Percentiles rank a stretch among this genome's conserved stretches.
Evolutionary conservation across 2,888 invertebrate genomes (phyloP).

Genomic region (Pandemis corylana): DNA sequence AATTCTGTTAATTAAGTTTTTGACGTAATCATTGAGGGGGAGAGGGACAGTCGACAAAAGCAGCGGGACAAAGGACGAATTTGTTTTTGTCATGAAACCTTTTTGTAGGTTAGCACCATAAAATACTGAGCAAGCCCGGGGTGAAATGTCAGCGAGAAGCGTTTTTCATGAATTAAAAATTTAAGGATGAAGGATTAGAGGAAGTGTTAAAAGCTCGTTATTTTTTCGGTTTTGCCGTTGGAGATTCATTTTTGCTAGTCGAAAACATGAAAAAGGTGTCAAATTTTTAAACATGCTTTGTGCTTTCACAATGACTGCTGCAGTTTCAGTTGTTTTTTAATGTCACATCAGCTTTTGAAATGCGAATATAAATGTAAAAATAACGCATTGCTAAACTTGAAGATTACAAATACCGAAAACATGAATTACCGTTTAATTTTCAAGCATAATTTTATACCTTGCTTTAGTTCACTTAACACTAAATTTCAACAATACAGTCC

Average conservation of each 20-base stretch:
- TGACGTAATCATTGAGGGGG: constrained; percentile 27
- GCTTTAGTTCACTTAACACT: not conserved
- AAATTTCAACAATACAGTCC: not conserved
- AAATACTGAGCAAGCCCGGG: constrained; percentile 19
- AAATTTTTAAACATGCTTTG: not conserved
- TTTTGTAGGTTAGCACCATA: constrained; percentile 31
- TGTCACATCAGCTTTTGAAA: not conserved
- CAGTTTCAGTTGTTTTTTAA: not conserved
- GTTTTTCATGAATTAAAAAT: constrained; percentile 24
- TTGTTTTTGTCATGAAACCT: constrained; percentile 40
- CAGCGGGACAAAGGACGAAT: constrained; percentile 32
- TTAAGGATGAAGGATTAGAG: constrained; percentile 16
- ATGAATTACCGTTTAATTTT: not conserved
- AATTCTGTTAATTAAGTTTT: constrained; percentile 39
- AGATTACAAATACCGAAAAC: not conserved
- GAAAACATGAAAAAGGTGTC: not conserved
- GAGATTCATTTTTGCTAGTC: not conserved
- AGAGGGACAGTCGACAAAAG: constrained; percentile 26
- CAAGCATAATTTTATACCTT: not conserved
- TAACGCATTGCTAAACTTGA: not conserved
- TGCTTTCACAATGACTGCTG: not conserved
- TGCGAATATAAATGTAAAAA: not conserved
- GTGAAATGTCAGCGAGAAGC: constrained; percentile 22
- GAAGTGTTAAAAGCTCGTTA: constrained; percentile 26
- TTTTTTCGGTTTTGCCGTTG: constrained; percentile 20